Percentiles rank a stretch among this genome's conserved stretches.
These are phyloP conservation scores for Spinibarbus caldwelli DNA, from an alignment of 2,797 vertebrate species.

Conservation along the genomic window DNA sequence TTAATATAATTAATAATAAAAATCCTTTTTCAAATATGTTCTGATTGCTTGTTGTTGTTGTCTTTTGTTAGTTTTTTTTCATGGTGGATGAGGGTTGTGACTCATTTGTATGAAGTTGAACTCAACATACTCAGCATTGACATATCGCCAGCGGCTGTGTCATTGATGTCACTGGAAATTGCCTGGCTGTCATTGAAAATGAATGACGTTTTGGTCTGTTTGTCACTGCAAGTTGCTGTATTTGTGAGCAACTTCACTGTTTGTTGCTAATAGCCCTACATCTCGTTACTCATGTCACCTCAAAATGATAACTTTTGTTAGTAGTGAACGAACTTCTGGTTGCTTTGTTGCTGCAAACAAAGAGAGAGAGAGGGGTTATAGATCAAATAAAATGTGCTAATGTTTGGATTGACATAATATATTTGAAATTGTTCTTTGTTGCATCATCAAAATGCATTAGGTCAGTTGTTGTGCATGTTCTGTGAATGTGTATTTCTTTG, in stretches of 20 bases:
- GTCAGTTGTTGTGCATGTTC: background rate
- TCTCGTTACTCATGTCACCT: background rate
- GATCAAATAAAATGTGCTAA: background rate
- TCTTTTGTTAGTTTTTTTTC: no score
- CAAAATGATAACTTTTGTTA: background rate
- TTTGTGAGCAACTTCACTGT: background rate
- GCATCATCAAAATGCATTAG: constrained; percentile 8
- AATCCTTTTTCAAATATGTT: background rate
- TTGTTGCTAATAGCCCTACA: background rate
- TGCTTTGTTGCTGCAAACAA: background rate
- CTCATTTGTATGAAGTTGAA: background rate
- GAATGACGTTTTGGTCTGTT: background rate
- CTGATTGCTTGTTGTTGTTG: no score
- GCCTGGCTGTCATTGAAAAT: background rate
- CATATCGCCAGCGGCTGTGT: background rate
- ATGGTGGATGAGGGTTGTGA: background rate
- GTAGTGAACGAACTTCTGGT: background rate
- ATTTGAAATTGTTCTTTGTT: background rate
- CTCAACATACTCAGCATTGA: background rate
- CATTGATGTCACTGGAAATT: background rate
- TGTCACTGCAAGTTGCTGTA: background rate
- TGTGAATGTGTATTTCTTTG: background rate
- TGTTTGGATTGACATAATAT: background rate
- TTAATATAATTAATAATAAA: background rate
- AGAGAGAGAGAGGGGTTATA: background rate